A percentile compares a stretch with the other conserved stretches of the same genome.
Conservation (phyloP, 1,140 invertebrate genomes). For the Pseudomyrmex gracilis region DNA sequence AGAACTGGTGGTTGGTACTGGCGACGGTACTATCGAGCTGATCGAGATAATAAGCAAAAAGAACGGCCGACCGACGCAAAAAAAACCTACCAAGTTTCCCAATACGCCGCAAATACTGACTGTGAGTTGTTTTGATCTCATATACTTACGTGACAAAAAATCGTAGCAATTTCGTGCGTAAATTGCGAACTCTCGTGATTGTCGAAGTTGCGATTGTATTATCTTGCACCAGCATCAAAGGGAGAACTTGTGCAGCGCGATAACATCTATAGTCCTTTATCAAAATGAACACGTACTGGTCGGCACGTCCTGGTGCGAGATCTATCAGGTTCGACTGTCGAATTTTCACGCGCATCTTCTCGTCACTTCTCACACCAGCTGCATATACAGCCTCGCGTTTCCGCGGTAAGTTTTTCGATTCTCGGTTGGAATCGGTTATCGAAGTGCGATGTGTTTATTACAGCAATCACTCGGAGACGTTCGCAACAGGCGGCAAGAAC, state of each 20-base stretch:
- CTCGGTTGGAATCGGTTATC: slow-evolving; percentile 1
- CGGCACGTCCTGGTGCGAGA: slow-evolving; percentile 92
- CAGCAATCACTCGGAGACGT: slow-evolving; percentile 92
- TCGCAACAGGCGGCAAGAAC: slow-evolving; percentile 93
- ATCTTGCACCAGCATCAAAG: slow-evolving; percentile 82
- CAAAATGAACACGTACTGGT: slow-evolving; percentile 87
- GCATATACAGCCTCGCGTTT: slow-evolving; percentile 93
- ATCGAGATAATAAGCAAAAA: slow-evolving; percentile 86
- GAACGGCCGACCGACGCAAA: not conserved
- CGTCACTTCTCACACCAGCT: slow-evolving; percentile 92
- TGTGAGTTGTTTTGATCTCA: slow-evolving; percentile 80
- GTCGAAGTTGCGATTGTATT: not conserved
- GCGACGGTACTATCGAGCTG: slow-evolving; percentile 92
- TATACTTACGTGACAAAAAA: not conserved
- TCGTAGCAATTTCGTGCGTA: not conserved
- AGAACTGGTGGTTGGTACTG: slow-evolving; percentile 91
- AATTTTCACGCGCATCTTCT: slow-evolving; percentile 90
- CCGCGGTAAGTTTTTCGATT: slow-evolving; percentile 88
- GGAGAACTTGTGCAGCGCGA: slow-evolving; percentile 87
- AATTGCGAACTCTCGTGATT: not conserved
- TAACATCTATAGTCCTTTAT: slow-evolving; percentile 89
- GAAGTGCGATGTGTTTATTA: slow-evolving; percentile 56
- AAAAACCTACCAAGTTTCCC: slow-evolving; percentile 61
- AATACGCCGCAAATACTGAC: slow-evolving; percentile 86
- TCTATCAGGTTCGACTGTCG: slow-evolving; percentile 91